Evolutionary conservation across 1,140 invertebrate species (phyloP).

Genomic region (Magallana angulata): DNA sequence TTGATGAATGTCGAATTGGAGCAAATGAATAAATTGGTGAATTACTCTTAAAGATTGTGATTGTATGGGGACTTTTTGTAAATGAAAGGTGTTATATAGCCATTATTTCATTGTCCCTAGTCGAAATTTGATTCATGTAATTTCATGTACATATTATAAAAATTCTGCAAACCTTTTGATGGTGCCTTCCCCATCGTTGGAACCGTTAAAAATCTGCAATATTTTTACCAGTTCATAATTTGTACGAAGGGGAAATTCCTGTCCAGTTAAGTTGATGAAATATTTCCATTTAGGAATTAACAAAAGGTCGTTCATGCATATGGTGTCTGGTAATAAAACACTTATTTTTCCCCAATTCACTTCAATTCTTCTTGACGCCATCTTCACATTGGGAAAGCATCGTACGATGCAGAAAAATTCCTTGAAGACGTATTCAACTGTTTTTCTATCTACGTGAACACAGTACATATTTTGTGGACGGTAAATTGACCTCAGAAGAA

Average conservation of each 20-base stretch:
- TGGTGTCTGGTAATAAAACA: slow-evolving; percentile 54
- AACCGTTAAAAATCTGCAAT: slow-evolving; percentile 69
- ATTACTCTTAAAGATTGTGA: no score
- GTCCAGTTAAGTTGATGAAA: no score
- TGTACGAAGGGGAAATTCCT: no score
- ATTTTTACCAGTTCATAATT: slow-evolving; percentile 65
- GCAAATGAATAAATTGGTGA: no score
- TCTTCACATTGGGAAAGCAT: slow-evolving; percentile 71
- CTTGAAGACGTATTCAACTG: slow-evolving; percentile 43
- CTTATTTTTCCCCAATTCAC: slow-evolving; percentile 65
- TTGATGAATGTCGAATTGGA: no score
- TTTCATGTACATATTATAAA: not conserved
- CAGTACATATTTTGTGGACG: slow-evolving; percentile 77
- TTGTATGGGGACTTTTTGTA: no score
- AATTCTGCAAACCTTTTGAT: slow-evolving; percentile 50
- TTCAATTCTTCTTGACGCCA: slow-evolving; percentile 61
- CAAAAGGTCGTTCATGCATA: slow-evolving; percentile 70
- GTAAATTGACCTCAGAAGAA: slow-evolving; percentile 72
- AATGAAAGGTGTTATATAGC: not conserved
- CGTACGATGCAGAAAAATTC: slow-evolving; percentile 53
- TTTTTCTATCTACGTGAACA: slow-evolving; percentile 74
- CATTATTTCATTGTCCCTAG: no score
- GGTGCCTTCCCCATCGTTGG: slow-evolving; percentile 68
- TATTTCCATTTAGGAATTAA: not conserved
- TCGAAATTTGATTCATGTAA: no score